Conservation (phyloP, 2,888 invertebrate species). For the Rutpela maculata region DNA sequence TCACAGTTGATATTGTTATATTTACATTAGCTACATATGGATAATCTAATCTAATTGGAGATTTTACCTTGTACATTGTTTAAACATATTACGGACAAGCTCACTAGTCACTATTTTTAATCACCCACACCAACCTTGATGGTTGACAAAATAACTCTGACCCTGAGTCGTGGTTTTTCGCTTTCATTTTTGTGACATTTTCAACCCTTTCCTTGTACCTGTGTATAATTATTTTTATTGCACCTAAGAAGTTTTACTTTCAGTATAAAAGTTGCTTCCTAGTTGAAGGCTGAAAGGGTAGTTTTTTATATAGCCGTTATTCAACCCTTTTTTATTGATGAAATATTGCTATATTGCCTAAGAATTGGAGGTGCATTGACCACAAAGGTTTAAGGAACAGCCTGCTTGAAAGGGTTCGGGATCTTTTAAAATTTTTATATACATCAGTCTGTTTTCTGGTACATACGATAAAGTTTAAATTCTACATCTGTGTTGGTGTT, state of each 20-base stretch:
- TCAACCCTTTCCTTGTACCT: slow-evolving; percentile 66
- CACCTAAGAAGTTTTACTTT: slow-evolving; percentile 69
- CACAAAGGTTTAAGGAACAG: slow-evolving; percentile 40
- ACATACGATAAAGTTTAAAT: slow-evolving; percentile 28
- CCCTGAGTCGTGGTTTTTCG: slow-evolving; percentile 72
- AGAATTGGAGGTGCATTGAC: slow-evolving; percentile 53
- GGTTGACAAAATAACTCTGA: slow-evolving; percentile 64
- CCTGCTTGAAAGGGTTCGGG: slow-evolving; percentile 35
- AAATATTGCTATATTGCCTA: slow-evolving; percentile 49
- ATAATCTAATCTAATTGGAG: not conserved
- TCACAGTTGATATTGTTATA: too few species aligned
- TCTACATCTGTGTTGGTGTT: not conserved
- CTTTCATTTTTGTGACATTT: slow-evolving; percentile 54
- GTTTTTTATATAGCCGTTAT: slow-evolving; percentile 44
- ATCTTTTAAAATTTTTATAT: slow-evolving; percentile 30
- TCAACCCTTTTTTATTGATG: slow-evolving; percentile 52
- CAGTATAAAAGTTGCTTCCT: slow-evolving; percentile 44
- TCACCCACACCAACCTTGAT: slow-evolving; percentile 63
- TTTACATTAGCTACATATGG: too few species aligned
- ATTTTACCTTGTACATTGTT: slow-evolving; percentile 21
- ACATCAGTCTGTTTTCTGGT: slow-evolving; percentile 40
- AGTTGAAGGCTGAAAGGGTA: slow-evolving; percentile 42
- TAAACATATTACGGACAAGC: not conserved
- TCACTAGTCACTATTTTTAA: slow-evolving; percentile 27
- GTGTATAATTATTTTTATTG: slow-evolving; percentile 62